These are phyloP conservation scores for Apis dorsata DNA, from an alignment of 1,140 invertebrate genomes.

Conservation along the genomic window DNA sequence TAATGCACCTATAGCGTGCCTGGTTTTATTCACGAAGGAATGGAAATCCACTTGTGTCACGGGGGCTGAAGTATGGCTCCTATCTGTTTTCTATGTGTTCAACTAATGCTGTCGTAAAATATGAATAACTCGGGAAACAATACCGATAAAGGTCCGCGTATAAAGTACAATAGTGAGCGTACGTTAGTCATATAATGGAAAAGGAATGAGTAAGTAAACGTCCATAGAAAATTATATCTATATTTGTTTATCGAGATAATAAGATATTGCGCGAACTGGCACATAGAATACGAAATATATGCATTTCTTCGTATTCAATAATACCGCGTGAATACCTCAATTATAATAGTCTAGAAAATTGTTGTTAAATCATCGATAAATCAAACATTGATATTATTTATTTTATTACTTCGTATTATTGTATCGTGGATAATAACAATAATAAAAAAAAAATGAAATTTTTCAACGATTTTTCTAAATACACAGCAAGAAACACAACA, in stretches of 20 bases:
- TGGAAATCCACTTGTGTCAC: conserved; percentile 46
- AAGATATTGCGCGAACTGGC: neutral
- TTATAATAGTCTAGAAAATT: no score
- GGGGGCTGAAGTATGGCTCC: conserved; percentile 37
- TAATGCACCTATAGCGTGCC: conserved; percentile 29
- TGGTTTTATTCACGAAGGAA: conserved; percentile 33
- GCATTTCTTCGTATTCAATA: no score
- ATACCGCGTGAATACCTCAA: no score
- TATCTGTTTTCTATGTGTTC: conserved; percentile 41
- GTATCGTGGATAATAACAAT: no score
- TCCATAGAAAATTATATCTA: neutral
- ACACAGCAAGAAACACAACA: no score
- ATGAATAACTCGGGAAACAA: conserved; percentile 37
- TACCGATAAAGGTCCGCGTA: conserved; percentile 26
- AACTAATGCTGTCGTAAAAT: conserved; percentile 46
- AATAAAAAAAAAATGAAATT: no score
- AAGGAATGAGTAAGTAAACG: conserved; percentile 1
- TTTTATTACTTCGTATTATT: no score
- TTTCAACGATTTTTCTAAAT: no score
- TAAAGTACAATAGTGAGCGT: conserved; percentile 6
- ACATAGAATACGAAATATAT: neutral
- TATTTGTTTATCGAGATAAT: conserved; percentile 19
- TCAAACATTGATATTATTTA: no score
- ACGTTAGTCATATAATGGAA: conserved; percentile 6
- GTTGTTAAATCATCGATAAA: no score